Conservation (phyloP, 2,797 vertebrate genomes). For the Chromis chromis region DNA sequence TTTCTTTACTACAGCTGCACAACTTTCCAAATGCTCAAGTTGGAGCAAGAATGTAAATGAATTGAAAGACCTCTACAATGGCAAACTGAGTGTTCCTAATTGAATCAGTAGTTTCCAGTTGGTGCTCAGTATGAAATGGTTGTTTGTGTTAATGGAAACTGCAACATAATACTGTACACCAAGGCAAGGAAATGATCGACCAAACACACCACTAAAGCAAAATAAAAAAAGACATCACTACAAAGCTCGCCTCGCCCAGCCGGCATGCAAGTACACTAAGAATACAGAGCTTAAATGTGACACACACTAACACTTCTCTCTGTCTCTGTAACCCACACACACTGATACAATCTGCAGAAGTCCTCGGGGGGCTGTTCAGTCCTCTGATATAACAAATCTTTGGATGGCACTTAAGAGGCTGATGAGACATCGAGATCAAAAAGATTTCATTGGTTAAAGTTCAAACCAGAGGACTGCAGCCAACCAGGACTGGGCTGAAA, state of each 20-base stretch:
- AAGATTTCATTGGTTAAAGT: constrained; percentile 32
- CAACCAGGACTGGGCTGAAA: constrained; percentile 69
- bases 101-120: constrained; percentile 39
- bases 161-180: constrained; percentile 43
- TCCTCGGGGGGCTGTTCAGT: constrained; percentile 72
- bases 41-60: neutral
- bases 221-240: constrained; percentile 37
- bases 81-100: constrained; percentile 21
- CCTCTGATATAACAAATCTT: constrained; percentile 65
- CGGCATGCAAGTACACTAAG: constrained; percentile 73
- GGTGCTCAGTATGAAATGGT: constrained; percentile 18
- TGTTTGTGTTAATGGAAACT: constrained; percentile 27
- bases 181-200: constrained; percentile 36
- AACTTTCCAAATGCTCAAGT: constrained; percentile 1
- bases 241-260: constrained; percentile 52
- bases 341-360: constrained; percentile 57
- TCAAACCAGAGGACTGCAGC: constrained; percentile 70
- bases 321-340: constrained; percentile 41
- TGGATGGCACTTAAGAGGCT: constrained; percentile 21
- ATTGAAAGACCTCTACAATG: constrained; percentile 50
- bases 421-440: constrained; percentile 17
- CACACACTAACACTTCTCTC: constrained; percentile 38
- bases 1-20: constrained; percentile 19
- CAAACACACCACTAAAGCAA: constrained; percentile 62
- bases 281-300: constrained; percentile 51